phyloP scores from a whole-genome alignment of 2,113 vertebrate genomes.

The Plectropomus leopardus region DNA sequence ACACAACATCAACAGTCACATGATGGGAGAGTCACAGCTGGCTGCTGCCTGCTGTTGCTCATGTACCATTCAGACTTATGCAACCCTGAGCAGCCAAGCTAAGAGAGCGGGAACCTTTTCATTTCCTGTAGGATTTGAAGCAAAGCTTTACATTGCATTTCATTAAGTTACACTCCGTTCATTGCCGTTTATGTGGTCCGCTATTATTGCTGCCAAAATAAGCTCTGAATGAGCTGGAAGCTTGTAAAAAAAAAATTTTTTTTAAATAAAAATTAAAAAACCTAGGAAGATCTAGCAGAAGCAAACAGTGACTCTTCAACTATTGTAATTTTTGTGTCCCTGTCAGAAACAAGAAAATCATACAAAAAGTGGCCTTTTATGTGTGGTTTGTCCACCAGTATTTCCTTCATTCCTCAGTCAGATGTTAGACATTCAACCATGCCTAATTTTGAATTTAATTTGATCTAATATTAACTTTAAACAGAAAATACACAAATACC shows the following conservation, averaged over 20 bases:
- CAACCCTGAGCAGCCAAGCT: conserved; percentile 36
- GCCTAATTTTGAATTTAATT: no score
- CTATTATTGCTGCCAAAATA: background rate
- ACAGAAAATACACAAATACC: no score
- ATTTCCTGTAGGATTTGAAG: conserved; percentile 39
- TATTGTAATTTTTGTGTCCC: no score
- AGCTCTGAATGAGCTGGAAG: background rate
- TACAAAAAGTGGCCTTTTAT: no score
- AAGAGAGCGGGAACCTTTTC: conserved; percentile 16
- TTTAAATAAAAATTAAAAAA: no score
- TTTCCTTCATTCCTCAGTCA: no score
- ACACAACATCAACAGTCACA: conserved; percentile 45
- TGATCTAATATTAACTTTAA: no score
- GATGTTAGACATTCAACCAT: no score
- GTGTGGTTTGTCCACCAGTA: no score
- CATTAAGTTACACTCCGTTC: background rate
- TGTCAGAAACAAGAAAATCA: no score
- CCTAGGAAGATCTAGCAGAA: background rate
- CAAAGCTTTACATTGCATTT: conserved; percentile 4
- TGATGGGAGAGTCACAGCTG: conserved; percentile 53
- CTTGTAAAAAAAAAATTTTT: background rate
- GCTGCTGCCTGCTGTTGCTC: conserved; percentile 8
- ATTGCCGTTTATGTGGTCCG: background rate
- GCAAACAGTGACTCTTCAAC: no score
- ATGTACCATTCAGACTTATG: conserved; percentile 53